Evolutionary conservation across 53 echinoderm and acorn worm species (phyloP).

Genomic region (Arbacia lixula): DNA sequence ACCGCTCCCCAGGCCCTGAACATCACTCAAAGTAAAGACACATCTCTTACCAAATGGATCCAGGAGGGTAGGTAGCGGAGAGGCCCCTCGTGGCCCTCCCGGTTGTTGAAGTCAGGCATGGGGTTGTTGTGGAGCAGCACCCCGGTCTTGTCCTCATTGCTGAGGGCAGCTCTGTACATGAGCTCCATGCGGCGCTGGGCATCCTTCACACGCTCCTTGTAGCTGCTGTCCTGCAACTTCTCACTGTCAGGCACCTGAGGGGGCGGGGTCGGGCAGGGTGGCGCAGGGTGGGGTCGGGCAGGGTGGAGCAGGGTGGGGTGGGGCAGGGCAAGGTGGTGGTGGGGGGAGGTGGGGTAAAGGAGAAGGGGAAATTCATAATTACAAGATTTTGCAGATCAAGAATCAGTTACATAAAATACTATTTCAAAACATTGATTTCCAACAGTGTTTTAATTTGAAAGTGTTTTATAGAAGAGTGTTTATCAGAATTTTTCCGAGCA

Average conservation of each 20-base stretch:
- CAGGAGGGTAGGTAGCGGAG: constrained; percentile 93
- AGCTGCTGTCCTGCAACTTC: constrained; percentile 85
- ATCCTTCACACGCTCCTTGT: constrained; percentile 83
- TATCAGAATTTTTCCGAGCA: too few species aligned
- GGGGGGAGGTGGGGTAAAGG: too few species aligned
- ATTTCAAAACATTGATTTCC: too few species aligned
- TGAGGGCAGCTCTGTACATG: constrained; percentile 85
- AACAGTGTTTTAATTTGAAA: too few species aligned
- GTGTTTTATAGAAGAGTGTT: too few species aligned
- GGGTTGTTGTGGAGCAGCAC: constrained; percentile 92
- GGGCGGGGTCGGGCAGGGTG: not conserved
- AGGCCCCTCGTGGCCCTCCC: constrained; percentile 83
- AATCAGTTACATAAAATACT: too few species aligned
- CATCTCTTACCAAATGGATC: constrained; percentile 76
- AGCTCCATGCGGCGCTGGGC: constrained; percentile 83
- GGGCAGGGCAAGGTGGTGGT: too few species aligned
- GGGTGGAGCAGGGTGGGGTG: not conserved
- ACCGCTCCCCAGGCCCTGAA: too few species aligned
- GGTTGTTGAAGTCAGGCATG: constrained; percentile 91
- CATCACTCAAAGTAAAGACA: too few species aligned
- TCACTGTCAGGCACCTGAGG: constrained; percentile 88
- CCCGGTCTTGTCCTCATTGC: constrained; percentile 89
- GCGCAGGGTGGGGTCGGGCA: not conserved
- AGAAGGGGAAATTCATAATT: too few species aligned
- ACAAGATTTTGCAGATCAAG: too few species aligned